Percentiles rank a stretch among this genome's conserved stretches.
Conservation (phyloP, 2,113 vertebrate genomes). For the Scytalopus superciliaris region DNA sequence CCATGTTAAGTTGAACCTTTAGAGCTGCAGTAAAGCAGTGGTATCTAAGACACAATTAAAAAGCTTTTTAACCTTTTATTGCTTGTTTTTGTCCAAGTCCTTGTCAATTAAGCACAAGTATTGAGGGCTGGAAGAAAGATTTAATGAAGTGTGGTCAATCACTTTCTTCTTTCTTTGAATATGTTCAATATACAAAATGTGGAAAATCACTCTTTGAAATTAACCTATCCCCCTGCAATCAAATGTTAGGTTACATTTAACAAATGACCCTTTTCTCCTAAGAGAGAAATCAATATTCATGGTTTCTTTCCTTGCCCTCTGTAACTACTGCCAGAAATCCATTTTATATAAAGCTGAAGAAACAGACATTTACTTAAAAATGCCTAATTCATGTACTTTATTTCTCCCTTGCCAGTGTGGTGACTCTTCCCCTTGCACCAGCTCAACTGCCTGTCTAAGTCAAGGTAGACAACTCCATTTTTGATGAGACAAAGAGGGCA, state of each 20-base stretch:
- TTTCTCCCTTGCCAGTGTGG: not conserved
- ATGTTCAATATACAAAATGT: not conserved
- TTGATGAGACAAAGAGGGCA: not conserved
- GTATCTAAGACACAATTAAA: not conserved
- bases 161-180: not conserved
- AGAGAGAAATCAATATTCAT: conserved; percentile 6
- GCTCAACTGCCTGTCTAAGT: not conserved
- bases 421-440: accelerated
- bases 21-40: not conserved
- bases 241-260: not conserved
- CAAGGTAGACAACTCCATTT: too few relatives aligned
- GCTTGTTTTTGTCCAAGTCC: not conserved
- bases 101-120: not conserved
- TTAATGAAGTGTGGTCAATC: not conserved
- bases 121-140: not conserved
- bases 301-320: not conserved
- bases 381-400: not conserved
- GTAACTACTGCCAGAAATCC: not conserved
- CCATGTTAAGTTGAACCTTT: not conserved
- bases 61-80: conserved; percentile 9
- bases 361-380: not conserved
- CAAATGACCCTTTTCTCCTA: conserved; percentile 9
- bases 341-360: not conserved
- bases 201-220: not conserved
- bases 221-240: conserved; percentile 13